Evolutionary conservation across 2,797 vertebrate species (phyloP).

Genomic region (Anabas testudineus): DNA sequence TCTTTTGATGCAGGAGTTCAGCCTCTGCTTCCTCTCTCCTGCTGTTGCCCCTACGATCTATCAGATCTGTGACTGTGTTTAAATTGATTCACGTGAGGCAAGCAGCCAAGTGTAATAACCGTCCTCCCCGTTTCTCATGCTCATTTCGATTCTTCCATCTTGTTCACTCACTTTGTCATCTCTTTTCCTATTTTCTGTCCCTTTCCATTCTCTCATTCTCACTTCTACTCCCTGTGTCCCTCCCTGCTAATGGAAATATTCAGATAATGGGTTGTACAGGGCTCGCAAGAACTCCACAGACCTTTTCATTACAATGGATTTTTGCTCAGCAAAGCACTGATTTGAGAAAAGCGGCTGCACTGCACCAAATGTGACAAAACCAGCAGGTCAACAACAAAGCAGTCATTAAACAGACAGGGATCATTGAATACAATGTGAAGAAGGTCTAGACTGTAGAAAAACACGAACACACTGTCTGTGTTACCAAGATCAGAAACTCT

Average conservation of each 20-base stretch:
- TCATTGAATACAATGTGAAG: slow-evolving; percentile 3
- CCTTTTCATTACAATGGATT: slow-evolving; percentile 41
- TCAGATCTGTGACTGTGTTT: slow-evolving; percentile 39
- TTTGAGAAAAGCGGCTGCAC: slow-evolving; percentile 19
- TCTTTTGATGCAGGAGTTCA: slow-evolving; percentile 26
- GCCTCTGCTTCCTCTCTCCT: slow-evolving; percentile 4
- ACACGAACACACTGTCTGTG: background rate
- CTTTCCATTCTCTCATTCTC: slow-evolving; percentile 38
- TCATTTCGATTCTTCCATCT: slow-evolving; percentile 37
- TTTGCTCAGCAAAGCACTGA: slow-evolving; percentile 34
- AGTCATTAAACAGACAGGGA: slow-evolving; percentile 23
- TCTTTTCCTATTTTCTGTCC: slow-evolving; percentile 26
- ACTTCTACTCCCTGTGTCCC: background rate
- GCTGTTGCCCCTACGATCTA: slow-evolving; percentile 6
- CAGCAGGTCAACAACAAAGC: slow-evolving; percentile 35
- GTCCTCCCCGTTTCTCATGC: slow-evolving; percentile 19
- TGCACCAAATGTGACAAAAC: slow-evolving; percentile 36
- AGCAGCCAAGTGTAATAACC: slow-evolving; percentile 51
- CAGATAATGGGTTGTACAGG: slow-evolving; percentile 40
- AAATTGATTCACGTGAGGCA: slow-evolving; percentile 47
- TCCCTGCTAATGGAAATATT: slow-evolving; percentile 46
- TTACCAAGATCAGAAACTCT: background rate
- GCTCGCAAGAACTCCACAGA: slow-evolving; percentile 46
- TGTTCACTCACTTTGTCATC: slow-evolving; percentile 23
- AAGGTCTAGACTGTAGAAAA: background rate